phyloP scores from a whole-genome alignment of 2,888 invertebrate species.

The Acrobasis suavella region DNA sequence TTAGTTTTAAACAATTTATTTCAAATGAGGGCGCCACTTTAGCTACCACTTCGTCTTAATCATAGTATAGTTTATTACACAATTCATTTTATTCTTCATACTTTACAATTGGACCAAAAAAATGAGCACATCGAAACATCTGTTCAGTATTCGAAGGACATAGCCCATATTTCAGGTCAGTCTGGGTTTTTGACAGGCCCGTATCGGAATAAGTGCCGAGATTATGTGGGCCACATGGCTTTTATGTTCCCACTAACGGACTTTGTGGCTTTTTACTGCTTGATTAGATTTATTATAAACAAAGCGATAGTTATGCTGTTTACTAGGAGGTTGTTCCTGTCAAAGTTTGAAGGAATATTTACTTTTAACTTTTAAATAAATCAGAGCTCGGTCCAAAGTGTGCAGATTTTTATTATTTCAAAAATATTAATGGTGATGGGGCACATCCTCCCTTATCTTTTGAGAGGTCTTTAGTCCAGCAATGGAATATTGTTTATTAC shows the following conservation, averaged over 20 bases:
- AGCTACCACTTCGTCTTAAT: no score
- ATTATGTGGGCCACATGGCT: slow-evolving; percentile 20
- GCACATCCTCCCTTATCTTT: no score
- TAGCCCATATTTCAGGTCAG: slow-evolving; percentile 10
- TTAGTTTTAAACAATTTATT: no score
- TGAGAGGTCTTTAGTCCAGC: no score
- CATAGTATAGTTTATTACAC: no score
- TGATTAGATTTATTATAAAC: slow-evolving; percentile 2
- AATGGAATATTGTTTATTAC: no score
- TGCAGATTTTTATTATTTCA: no score
- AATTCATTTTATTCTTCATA: neutral
- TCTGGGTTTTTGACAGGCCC: slow-evolving; percentile 16
- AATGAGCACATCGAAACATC: slow-evolving; percentile 4
- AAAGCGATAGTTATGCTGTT: neutral
- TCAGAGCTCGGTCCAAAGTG: no score
- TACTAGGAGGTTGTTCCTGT: neutral
- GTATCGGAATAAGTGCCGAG: slow-evolving; percentile 16
- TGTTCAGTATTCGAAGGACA: slow-evolving; percentile 13
- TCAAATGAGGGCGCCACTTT: no score
- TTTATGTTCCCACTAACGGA: slow-evolving; percentile 16
- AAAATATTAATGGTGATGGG: no score
- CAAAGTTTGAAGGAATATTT: no score
- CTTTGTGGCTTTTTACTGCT: slow-evolving; percentile 10
- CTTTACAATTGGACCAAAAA: slow-evolving; percentile 5
- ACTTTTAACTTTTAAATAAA: no score